These are phyloP conservation scores for Microctenopoma stevenorrisi DNA, from an alignment of 2,797 vertebrate genomes.

Conservation along the genomic window DNA sequence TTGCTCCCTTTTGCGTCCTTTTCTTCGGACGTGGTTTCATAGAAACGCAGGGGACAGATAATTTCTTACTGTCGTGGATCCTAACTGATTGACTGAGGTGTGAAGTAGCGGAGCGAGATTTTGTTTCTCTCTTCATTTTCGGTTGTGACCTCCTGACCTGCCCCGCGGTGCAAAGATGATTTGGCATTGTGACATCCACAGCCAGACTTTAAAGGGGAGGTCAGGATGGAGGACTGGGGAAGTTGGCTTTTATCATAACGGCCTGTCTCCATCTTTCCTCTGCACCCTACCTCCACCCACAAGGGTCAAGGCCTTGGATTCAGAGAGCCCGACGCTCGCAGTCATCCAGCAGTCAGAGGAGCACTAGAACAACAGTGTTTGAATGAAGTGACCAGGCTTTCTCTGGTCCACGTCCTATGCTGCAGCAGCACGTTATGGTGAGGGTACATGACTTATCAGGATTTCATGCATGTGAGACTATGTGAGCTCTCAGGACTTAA, in stretches of 20 bases:
- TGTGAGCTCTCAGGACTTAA: too few species aligned
- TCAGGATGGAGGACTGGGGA: conserved; percentile 26
- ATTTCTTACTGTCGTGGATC: background rate
- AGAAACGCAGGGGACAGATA: background rate
- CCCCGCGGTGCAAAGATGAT: conserved; percentile 66
- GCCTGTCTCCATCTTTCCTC: conserved; percentile 89
- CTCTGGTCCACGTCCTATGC: conserved; percentile 23
- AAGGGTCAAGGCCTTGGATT: conserved; percentile 91
- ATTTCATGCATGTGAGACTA: too few species aligned
- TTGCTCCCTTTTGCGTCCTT: background rate
- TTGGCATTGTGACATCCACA: conserved; percentile 69
- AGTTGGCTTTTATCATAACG: conserved; percentile 89
- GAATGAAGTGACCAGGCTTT: conserved; percentile 9
- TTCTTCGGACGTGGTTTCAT: background rate
- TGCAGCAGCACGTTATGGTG: too few species aligned
- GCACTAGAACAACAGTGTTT: conserved; percentile 10
- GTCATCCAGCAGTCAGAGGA: conserved; percentile 90
- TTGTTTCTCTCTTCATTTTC: conserved; percentile 18
- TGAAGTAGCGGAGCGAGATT: background rate
- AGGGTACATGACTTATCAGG: too few species aligned
- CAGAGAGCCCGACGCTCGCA: conserved; percentile 88
- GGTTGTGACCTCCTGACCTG: conserved; percentile 42
- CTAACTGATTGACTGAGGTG: background rate
- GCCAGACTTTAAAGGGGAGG: conserved; percentile 71
- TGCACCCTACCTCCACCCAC: conserved; percentile 64